These are phyloP conservation scores for Drosophila murphyi DNA, from an alignment of 1,140 invertebrate genomes.

Conservation along the genomic window DNA sequence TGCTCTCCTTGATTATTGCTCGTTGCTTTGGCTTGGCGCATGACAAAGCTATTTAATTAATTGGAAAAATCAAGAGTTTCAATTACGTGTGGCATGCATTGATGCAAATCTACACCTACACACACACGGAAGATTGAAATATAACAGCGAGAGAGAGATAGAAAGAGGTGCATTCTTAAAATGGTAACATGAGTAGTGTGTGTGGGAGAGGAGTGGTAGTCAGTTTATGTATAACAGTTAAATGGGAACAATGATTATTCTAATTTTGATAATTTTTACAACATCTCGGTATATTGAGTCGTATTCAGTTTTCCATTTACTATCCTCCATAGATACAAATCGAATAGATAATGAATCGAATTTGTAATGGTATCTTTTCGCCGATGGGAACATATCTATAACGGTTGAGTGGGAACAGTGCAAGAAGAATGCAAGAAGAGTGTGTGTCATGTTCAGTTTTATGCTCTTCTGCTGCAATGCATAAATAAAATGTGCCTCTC, in stretches of 20 bases:
- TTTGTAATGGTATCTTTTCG: no score
- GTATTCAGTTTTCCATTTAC: no score
- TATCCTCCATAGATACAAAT: no score
- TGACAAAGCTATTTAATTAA: constrained; percentile 71
- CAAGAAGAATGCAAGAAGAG: background rate
- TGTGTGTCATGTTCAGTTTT: constrained; percentile 1
- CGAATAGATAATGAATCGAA: no score
- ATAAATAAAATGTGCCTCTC: background rate
- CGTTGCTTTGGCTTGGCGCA: constrained; percentile 16
- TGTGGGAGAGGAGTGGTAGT: background rate
- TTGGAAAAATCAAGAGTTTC: constrained; percentile 66
- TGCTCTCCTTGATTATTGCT: constrained; percentile 8
- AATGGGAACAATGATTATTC: no score
- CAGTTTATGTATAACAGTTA: no score
- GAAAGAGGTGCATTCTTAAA: background rate
- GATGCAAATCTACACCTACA: constrained; percentile 55
- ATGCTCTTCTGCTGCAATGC: background rate
- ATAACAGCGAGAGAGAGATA: background rate
- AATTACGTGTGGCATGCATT: constrained; percentile 67
- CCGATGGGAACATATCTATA: no score
- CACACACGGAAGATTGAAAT: background rate
- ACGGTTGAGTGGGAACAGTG: no score
- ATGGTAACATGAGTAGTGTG: background rate
- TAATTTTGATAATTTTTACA: no score
- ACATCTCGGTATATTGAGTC: no score